Conservation (phyloP, 1,140 invertebrate genomes). For the Lepidurus packardi region DNA sequence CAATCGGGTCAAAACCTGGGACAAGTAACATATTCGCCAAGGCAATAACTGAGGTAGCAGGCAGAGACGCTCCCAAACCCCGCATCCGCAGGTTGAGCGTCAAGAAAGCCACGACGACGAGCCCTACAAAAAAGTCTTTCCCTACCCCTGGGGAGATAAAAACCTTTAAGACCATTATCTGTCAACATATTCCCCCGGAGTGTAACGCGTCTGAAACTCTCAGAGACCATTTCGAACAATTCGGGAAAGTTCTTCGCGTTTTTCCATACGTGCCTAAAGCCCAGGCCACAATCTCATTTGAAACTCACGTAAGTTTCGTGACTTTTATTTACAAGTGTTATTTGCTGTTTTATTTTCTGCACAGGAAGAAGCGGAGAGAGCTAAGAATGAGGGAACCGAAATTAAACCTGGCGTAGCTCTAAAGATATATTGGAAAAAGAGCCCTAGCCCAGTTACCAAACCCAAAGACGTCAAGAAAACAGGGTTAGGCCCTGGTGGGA, state of each 20-base stretch:
- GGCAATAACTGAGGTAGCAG: slow-evolving; percentile 3
- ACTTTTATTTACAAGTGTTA: neutral
- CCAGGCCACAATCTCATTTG: slow-evolving; percentile 19
- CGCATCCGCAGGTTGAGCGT: neutral
- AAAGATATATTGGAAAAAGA: slow-evolving; percentile 29
- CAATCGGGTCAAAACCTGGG: neutral
- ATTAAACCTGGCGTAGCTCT: neutral
- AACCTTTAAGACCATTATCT: neutral
- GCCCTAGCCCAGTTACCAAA: neutral
- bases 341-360: neutral
- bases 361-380: neutral
- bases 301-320: slow-evolving; percentile 11
- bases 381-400: neutral
- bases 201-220: neutral
- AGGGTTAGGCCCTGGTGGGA: neutral
- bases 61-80: neutral
- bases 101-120: neutral
- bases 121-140: neutral
- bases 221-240: neutral
- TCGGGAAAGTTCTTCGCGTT: neutral
- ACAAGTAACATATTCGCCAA: neutral
- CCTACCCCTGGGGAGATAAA: neutral
- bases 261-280: neutral
- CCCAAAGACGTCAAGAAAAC: slow-evolving; percentile 23
- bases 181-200: slow-evolving; percentile 7